These are phyloP conservation scores for Brachycybe producta DNA, from an alignment of 2,888 invertebrate genomes.

Conservation along the genomic window DNA sequence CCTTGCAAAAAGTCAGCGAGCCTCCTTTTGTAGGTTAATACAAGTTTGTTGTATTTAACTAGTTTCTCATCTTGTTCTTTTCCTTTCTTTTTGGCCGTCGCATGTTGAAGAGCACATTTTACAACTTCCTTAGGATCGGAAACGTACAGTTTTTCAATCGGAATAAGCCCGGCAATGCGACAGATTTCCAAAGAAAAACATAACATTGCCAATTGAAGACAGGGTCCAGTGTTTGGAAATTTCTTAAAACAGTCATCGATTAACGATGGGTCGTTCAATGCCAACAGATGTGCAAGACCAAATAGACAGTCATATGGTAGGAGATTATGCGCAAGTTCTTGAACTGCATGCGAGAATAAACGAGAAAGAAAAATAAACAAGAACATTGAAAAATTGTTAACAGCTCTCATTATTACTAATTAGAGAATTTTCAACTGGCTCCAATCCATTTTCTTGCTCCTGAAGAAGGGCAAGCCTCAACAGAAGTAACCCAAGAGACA, in stretches of 20 bases:
- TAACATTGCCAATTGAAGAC: constrained; percentile 34
- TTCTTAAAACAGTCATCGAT: constrained; percentile 32
- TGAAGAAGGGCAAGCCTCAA: not conserved
- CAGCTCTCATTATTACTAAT: too few species aligned
- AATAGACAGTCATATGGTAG: constrained; percentile 41
- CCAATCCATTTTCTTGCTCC: too few species aligned
- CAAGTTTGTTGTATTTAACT: constrained; percentile 26
- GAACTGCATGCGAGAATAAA: constrained; percentile 29
- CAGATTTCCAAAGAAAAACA: constrained; percentile 34
- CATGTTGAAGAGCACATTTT: constrained; percentile 7
- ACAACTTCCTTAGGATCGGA: constrained; percentile 22
- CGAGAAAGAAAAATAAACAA: too few species aligned
- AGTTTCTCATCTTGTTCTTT: constrained; percentile 4
- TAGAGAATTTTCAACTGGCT: too few species aligned
- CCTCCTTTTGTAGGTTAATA: constrained; percentile 31
- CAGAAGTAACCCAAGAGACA: not conserved
- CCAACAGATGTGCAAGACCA: constrained; percentile 41
- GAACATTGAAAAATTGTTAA: too few species aligned
- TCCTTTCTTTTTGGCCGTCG: not conserved
- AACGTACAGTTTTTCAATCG: constrained; percentile 11
- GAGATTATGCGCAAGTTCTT: constrained; percentile 39
- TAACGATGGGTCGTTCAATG: constrained; percentile 32
- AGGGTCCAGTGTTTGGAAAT: constrained; percentile 32
- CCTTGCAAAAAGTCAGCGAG: constrained; percentile 37
- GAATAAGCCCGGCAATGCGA: constrained; percentile 6